A percentile compares a stretch with the other conserved stretches of the same genome.
phyloP scores from a whole-genome alignment of 2,888 invertebrate species.

The Hydrotaea cyrtoneurina region DNA sequence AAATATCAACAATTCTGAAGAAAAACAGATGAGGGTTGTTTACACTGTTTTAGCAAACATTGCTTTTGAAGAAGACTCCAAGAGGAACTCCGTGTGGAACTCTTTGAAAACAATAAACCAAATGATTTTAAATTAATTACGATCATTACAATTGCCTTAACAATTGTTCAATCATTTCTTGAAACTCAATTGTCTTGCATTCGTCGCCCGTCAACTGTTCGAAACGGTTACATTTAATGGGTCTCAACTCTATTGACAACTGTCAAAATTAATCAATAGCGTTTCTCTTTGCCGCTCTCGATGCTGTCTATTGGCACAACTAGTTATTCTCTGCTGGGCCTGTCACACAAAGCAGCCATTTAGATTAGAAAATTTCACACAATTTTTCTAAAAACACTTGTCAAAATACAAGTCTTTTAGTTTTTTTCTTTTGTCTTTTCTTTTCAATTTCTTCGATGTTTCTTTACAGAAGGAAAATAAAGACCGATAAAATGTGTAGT shows the following conservation, averaged over 20 bases:
- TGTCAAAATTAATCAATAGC: conserved; percentile 52
- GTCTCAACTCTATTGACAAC: conserved; percentile 28
- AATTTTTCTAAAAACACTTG: conserved; percentile 57
- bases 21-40: no score
- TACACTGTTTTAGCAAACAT: no score
- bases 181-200: not conserved
- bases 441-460: not conserved
- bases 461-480: not conserved
- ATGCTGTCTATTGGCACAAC: conserved; percentile 16
- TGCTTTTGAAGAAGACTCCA: no score
- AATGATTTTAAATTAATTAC: conserved; percentile 45
- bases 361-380: conserved; percentile 36
- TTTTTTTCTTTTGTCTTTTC: no score
- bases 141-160: conserved; percentile 30
- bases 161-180: not conserved
- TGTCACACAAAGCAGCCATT: not conserved
- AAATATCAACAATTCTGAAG: no score
- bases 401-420: conserved; percentile 60
- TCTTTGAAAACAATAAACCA: not conserved
- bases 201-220: not conserved
- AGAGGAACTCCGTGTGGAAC: no score
- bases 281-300: not conserved
- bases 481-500: conserved; percentile 38
- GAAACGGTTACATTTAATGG: not conserved
- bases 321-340: not conserved